Base-by-base conservation (phyloP, 2,113 vertebrate species). In the Jacana jacana region DNA sequence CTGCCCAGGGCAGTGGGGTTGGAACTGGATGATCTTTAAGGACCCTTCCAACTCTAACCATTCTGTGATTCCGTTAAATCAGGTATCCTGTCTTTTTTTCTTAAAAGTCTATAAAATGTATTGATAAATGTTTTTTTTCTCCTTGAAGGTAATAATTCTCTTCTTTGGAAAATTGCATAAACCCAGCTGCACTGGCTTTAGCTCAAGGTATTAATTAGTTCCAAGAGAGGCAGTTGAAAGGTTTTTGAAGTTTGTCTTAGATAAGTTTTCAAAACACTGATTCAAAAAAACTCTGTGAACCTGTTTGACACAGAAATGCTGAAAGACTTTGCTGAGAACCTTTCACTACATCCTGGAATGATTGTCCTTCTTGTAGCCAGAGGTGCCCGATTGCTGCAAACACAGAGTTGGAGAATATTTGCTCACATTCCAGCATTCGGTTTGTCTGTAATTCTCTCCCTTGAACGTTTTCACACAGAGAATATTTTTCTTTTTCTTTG, bases 131-230 rank as follows among this genome's bases (percentile, higher is more conserved):
- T 48, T 60, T 66, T 86, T 52, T 37, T 4, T 13, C 51, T 52
- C 49, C 51, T 52, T 52, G 13, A 7, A 48, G 14, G 4, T 22
- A 79, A 61, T 78, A 72, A 82, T 73, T 89, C 3, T 79, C 20
- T 80, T 79, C 20, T 80, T 82, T 77, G 40, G 31, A 82, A 87
- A 77, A 66, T 31, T 77, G 64, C 66, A 76, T 86, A 88, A 96
- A 86, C 14, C 11, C 68, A 88, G 54, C 42, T 91, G 49, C 33
- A 60, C 16, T 77, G 52, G 46, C 71, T 90, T 91, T 91, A 83
- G 13, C 30, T 73, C 71, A 83, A 83, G 52, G 72, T 55, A 88
- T 92, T 93, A 91, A 93, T 95, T 93, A 88, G 39, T 57, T 94
- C 68, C 68, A 81, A 78, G 12, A 81, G 48, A 91, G 31, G 44